phyloP scores from a whole-genome alignment of 2,113 vertebrate species.

The Chaetops frenatus region DNA sequence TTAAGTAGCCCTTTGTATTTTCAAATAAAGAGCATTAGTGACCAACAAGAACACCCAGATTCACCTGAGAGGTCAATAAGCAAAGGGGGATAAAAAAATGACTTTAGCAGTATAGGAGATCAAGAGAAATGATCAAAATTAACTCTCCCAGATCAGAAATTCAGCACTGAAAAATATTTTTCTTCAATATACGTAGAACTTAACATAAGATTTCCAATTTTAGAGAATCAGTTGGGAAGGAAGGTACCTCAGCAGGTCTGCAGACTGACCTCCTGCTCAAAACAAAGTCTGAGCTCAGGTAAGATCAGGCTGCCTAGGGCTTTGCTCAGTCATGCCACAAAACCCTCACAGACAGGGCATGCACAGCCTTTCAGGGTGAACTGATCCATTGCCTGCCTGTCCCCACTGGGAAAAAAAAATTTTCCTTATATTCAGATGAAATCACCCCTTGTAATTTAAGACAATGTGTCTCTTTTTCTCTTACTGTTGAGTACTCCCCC shows the following conservation, averaged over 20 bases:
- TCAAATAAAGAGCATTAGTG: not conserved
- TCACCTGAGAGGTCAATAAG: not conserved
- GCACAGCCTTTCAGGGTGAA: not conserved
- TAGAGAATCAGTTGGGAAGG: not conserved
- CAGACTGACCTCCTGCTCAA: not conserved
- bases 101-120: not conserved
- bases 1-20: not conserved
- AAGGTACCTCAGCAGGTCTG: not conserved
- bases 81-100: not conserved
- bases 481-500: not conserved
- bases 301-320: not conserved
- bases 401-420: not conserved
- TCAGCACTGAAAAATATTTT: not conserved
- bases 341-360: not conserved
- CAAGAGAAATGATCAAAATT: not conserved
- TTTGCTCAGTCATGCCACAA: not conserved
- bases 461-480: not conserved
- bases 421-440: not conserved
- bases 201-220: not conserved
- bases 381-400: not conserved
- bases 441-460: not conserved
- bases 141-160: not conserved
- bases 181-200: not conserved
- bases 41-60: not conserved
- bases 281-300: not conserved